Conservation (phyloP, 2,113 vertebrate genomes). For the Elephantulus edwardii region DNA sequence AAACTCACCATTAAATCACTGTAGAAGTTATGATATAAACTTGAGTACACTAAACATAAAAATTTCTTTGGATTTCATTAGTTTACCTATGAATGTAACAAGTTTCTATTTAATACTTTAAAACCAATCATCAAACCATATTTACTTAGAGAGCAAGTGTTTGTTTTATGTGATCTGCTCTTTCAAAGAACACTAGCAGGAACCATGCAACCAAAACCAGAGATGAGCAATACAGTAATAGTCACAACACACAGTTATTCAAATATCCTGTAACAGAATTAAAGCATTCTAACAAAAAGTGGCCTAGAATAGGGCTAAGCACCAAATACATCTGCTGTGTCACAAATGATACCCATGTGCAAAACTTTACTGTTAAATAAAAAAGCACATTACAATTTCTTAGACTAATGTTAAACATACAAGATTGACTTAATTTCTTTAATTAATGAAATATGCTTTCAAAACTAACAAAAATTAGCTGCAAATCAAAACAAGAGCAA, state of each 20-base stretch:
- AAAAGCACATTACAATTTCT: background rate
- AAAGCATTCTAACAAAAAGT: constrained; percentile 31
- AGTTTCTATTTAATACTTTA: constrained; percentile 35
- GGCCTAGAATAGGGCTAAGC: constrained; percentile 3
- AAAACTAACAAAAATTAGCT: constrained; percentile 28
- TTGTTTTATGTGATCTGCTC: constrained; percentile 11
- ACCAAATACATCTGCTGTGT: constrained; percentile 3
- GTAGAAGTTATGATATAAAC: background rate
- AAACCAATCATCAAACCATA: constrained; percentile 35
- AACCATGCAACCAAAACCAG: background rate
- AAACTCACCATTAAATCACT: constrained; percentile 36
- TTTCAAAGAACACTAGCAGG: constrained; percentile 39
- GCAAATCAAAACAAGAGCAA: too few species aligned
- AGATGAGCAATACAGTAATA: background rate
- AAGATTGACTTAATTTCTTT: background rate
- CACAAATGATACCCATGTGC: constrained; percentile 11
- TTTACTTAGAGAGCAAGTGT: constrained; percentile 26
- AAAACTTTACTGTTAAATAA: constrained; percentile 43
- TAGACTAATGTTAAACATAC: constrained; percentile 6
- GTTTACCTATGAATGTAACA: constrained; percentile 35
- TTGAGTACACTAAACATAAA: background rate
- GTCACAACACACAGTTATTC: constrained; percentile 3
- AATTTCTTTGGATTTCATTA: constrained; percentile 49
- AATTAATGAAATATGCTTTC: constrained; percentile 9
- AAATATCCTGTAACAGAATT: constrained; percentile 1